Percentiles rank a stretch among this genome's conserved stretches.
Evolutionary conservation across 2,797 vertebrate species (phyloP).

Genomic region (Helostoma temminkii): DNA sequence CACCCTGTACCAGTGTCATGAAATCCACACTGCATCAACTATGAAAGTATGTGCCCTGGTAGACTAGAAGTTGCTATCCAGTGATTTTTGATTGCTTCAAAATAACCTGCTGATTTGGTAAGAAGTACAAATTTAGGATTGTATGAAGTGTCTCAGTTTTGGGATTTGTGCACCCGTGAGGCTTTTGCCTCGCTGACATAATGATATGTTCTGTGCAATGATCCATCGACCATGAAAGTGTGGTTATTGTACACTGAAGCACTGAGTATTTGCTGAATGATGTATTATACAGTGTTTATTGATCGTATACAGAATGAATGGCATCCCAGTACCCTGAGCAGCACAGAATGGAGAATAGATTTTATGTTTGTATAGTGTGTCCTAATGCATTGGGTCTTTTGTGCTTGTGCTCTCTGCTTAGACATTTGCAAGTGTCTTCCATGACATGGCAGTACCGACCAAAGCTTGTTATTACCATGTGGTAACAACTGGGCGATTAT

Average conservation of each 20-base stretch:
- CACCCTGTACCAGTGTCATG: no score
- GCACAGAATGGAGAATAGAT: conserved; percentile 52
- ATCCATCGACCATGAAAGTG: conserved; percentile 19
- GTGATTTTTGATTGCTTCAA: not conserved
- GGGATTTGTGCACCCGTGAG: not conserved
- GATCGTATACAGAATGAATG: conserved; percentile 51
- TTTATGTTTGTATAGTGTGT: conserved; percentile 40
- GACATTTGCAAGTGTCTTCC: conserved; percentile 18
- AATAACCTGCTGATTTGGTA: not conserved
- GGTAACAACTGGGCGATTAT: conserved; percentile 28
- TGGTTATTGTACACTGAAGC: conserved; percentile 32
- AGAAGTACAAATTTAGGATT: not conserved
- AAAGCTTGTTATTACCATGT: conserved; percentile 10
- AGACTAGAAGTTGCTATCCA: not conserved
- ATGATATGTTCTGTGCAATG: conserved; percentile 3
- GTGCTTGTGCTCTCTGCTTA: not conserved
- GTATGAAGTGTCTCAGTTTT: not conserved
- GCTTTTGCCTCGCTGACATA: conserved; percentile 6
- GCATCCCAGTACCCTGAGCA: conserved; percentile 6
- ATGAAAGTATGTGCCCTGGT: no score
- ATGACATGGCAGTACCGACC: conserved; percentile 1
- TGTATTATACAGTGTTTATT: conserved; percentile 52
- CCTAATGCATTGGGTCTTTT: conserved; percentile 14
- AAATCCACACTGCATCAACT: not conserved
- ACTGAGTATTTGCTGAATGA: conserved; percentile 23